These are phyloP conservation scores for Calosoma granatense DNA, from an alignment of 1,140 invertebrate genomes.

Conservation along the genomic window DNA sequence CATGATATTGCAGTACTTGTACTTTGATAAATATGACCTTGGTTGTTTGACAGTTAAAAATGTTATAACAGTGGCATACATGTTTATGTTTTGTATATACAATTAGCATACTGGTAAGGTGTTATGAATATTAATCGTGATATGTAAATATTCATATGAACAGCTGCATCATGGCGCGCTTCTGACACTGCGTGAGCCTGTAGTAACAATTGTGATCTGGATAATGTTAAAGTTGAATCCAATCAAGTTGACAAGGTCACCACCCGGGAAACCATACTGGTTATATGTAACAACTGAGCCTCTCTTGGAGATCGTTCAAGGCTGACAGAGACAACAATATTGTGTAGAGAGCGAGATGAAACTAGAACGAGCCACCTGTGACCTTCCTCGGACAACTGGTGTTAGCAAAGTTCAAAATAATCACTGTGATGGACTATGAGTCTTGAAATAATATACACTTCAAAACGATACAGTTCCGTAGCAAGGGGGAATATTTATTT, in stretches of 20 bases:
- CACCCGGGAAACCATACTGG: neutral
- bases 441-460: neutral
- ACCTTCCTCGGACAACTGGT: neutral
- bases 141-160: no score
- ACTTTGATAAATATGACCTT: no score
- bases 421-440: neutral
- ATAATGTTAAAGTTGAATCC: neutral
- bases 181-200: no score
- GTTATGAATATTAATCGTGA: no score
- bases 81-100: no score
- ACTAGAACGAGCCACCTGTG: constrained; percentile 4
- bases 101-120: no score
- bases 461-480: no score
- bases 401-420: constrained; percentile 4
- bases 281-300: neutral
- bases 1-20: no score
- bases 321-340: neutral
- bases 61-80: no score
- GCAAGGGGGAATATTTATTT: no score
- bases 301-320: neutral
- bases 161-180: no score
- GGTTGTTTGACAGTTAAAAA: no score
- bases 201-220: neutral
- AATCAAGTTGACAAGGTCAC: neutral
- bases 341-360: neutral